A percentile compares a stretch with the other conserved stretches of the same genome.
Evolutionary conservation across 2,888 invertebrate species (phyloP).

Genomic region (Andrena dorsata): DNA sequence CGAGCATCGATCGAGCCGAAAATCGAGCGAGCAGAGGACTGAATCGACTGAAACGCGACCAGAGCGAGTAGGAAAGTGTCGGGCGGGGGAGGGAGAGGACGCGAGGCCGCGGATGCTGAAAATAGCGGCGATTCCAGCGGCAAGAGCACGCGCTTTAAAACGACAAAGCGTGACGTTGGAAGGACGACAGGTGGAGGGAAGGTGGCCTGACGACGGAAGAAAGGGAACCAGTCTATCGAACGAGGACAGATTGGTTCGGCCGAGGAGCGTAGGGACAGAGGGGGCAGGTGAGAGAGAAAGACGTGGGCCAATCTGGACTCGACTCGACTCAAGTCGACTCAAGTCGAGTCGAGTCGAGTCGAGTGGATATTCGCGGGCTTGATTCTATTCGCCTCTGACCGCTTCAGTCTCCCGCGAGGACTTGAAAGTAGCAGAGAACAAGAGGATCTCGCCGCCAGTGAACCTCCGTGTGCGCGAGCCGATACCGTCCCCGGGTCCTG

Average conservation of each 20-base stretch:
- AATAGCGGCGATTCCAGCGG: background rate
- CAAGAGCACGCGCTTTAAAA: background rate
- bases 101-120: background rate
- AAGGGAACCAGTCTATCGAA: constrained; percentile 50
- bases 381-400: constrained; percentile 45
- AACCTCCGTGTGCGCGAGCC: background rate
- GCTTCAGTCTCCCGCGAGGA: constrained; percentile 83
- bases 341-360: constrained; percentile 3
- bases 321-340: constrained; percentile 11
- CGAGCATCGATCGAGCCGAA: background rate
- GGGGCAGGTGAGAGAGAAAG: constrained; percentile 45
- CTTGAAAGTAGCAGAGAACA: constrained; percentile 79
- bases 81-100: background rate
- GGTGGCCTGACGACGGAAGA: constrained; percentile 18
- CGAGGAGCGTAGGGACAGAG: constrained; percentile 34
- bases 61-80: too few relatives aligned
- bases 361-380: constrained; percentile 34
- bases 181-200: constrained; percentile 53
- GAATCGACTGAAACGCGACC: too few relatives aligned
- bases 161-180: constrained; percentile 19
- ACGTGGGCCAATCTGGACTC: constrained; percentile 42
- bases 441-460: constrained; percentile 22
- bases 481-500: constrained; percentile 10
- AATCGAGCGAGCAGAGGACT: background rate
- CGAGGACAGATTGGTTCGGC: constrained; percentile 31